phyloP scores from a whole-genome alignment of 1,140 invertebrate genomes.

The Ceratina japonica region DNA sequence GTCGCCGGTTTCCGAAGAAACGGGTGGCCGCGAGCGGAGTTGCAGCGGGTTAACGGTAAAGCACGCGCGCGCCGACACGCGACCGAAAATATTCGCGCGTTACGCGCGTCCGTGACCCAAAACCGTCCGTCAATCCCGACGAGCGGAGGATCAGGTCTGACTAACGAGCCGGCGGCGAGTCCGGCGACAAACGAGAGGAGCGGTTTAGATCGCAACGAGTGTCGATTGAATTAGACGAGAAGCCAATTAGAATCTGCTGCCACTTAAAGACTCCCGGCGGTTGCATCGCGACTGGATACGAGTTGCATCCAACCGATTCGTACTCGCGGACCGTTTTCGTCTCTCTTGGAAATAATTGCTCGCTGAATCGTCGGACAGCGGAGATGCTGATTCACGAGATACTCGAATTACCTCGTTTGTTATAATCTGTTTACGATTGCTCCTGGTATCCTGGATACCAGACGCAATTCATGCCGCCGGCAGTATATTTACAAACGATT shows the following conservation, averaged over 20 bases:
- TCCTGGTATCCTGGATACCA: background rate
- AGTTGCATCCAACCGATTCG: no score
- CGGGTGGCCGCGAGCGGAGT: background rate
- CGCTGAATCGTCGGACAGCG: no score
- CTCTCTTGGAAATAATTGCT: no score
- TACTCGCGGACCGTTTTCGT: no score
- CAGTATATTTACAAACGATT: no score
- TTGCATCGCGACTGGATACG: background rate
- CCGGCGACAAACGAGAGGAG: conserved; percentile 1
- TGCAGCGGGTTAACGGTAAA: conserved; percentile 43
- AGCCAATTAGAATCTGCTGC: conserved; percentile 15
- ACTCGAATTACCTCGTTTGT: background rate
- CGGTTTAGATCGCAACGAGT: background rate
- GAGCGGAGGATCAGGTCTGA: conserved; percentile 4
- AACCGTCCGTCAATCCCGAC: conserved; percentile 63
- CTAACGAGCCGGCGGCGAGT: conserved; percentile 22
- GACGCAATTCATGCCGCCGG: no score
- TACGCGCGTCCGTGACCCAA: conserved; percentile 69
- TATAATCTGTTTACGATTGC: background rate
- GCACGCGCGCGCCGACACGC: conserved; percentile 32
- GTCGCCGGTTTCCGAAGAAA: conserved; percentile 21
- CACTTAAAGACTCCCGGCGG: background rate
- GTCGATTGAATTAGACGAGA: conserved; percentile 30
- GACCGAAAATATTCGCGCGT: conserved; percentile 54
- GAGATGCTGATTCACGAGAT: background rate